A percentile compares a stretch with the other conserved stretches of the same genome.
Evolutionary conservation across 2,113 vertebrate genomes (phyloP).

Genomic region (Pao palembangensis): DNA sequence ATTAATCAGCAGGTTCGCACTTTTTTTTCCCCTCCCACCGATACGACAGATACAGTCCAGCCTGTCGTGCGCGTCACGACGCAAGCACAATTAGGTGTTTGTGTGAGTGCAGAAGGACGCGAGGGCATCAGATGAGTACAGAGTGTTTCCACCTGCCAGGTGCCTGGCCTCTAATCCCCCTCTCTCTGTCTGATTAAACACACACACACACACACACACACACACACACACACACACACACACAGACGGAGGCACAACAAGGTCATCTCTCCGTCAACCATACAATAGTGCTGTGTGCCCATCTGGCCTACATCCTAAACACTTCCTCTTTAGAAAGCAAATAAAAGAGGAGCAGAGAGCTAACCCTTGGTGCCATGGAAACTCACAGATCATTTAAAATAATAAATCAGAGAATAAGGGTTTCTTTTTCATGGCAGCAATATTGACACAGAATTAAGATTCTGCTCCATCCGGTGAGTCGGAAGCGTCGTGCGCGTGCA

Average conservation of each 20-base stretch:
- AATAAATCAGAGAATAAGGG: too few relatives aligned
- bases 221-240: conserved; percentile 40
- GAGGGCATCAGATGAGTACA: conserved; percentile 68
- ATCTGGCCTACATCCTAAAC: conserved; percentile 65
- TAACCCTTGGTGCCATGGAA: conserved; percentile 13
- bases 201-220: conserved; percentile 46
- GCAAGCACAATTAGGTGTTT: conserved; percentile 23
- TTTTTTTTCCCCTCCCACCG: neutral
- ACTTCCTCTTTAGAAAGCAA: conserved; percentile 57
- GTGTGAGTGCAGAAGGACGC: conserved; percentile 40
- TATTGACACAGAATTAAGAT: too few relatives aligned
- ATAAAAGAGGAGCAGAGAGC: conserved; percentile 38
- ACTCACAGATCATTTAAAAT: neutral
- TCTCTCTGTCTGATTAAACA: conserved; percentile 73
- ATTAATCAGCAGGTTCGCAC: too few relatives aligned
- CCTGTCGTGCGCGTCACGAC: neutral
- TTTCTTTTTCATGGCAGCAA: too few relatives aligned
- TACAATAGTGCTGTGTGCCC: conserved; percentile 66
- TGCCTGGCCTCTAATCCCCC: conserved; percentile 71
- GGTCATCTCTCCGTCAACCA: conserved; percentile 71
- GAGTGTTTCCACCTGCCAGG: conserved; percentile 71
- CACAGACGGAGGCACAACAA: conserved; percentile 52
- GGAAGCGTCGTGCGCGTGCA: too few relatives aligned
- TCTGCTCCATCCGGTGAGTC: too few relatives aligned
- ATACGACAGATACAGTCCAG: conserved; percentile 6